Evolutionary conservation across 2,113 vertebrate genomes (phyloP).

Genomic region (Emberiza fucata): DNA sequence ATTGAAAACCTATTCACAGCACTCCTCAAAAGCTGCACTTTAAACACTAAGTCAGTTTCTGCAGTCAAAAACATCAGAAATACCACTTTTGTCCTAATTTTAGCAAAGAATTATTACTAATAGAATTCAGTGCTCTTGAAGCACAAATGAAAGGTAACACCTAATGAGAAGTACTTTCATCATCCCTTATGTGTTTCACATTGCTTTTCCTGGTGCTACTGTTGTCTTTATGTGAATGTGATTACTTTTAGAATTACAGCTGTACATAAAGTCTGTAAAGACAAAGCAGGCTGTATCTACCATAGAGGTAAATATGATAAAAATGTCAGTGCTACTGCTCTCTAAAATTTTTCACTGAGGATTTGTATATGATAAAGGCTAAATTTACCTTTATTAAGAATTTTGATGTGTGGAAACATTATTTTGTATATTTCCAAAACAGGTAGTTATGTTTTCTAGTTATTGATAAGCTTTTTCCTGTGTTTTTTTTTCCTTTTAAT

Average conservation of each 20-base stretch:
- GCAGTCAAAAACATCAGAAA: not conserved
- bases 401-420: not conserved
- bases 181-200: not conserved
- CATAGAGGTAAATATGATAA: not conserved
- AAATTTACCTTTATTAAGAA: not conserved
- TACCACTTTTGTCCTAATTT: not conserved
- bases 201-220: not conserved
- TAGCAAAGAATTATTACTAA: not conserved
- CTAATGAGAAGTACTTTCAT: not conserved
- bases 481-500: not conserved
- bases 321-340: not conserved
- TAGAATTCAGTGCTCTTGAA: not conserved
- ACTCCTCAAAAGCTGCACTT: not conserved
- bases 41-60: not conserved
- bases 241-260: not conserved
- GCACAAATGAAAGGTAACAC: not conserved
- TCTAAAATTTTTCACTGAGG: not conserved
- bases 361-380: not conserved
- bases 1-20: slow-evolving; percentile 4
- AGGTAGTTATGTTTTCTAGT: not conserved
- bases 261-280: not conserved
- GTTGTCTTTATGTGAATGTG: not conserved
- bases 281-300: not conserved
- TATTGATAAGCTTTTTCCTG: not conserved
- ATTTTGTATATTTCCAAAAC: not conserved